phyloP scores from a whole-genome alignment of 2,113 vertebrate genomes.

The Zapornia atra region DNA sequence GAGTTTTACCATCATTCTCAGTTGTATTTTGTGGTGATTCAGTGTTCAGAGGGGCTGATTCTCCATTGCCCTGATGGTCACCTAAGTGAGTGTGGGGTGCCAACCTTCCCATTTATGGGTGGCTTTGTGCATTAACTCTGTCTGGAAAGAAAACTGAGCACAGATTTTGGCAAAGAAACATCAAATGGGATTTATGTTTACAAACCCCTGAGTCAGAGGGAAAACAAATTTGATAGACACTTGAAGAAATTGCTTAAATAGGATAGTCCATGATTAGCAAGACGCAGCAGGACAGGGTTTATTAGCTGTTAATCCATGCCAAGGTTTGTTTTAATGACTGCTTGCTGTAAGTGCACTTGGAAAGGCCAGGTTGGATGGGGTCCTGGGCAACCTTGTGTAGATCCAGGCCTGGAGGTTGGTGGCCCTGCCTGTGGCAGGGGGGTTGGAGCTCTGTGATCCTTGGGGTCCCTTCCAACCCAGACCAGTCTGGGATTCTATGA shows the following conservation, averaged over 20 bases:
- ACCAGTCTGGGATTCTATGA: no score
- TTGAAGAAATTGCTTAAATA: conserved; percentile 53
- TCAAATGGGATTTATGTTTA: not conserved
- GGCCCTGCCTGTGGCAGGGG: no score
- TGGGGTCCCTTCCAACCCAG: no score
- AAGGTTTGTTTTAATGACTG: conserved; percentile 19
- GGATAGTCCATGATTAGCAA: conserved; percentile 12
- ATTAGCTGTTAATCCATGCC: conserved; percentile 22
- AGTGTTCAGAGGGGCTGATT: not conserved
- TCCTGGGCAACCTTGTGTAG: no score
- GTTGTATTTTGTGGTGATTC: not conserved
- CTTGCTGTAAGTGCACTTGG: not conserved
- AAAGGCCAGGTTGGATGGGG: no score
- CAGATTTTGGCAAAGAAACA: not conserved
- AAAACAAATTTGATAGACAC: conserved; percentile 1
- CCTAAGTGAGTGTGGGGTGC: not conserved
- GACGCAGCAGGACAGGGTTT: not conserved
- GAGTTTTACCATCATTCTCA: not conserved
- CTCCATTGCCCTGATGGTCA: not conserved
- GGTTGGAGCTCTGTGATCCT: no score
- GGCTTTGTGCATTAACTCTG: not conserved
- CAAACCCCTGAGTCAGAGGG: not conserved
- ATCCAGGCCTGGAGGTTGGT: no score
- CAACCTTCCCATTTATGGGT: not conserved
- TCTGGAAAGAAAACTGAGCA: not conserved